A percentile compares a stretch with the other conserved stretches of the same genome.
These are phyloP conservation scores for Mystacornis crossleyi DNA, from an alignment of 2,113 vertebrate species.

Conservation along the genomic window DNA sequence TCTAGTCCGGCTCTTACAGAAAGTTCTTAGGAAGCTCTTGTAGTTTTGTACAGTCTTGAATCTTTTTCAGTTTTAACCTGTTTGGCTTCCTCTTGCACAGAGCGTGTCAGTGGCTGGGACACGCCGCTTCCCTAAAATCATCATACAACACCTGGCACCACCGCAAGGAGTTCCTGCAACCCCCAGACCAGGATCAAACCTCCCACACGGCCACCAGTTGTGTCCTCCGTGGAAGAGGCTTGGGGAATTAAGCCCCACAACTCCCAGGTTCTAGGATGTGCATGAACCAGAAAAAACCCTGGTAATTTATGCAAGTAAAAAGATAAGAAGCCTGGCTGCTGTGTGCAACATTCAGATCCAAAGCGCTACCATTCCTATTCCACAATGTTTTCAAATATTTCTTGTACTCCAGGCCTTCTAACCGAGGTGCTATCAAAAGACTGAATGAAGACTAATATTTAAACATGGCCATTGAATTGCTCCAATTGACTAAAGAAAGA, in stretches of 20 bases:
- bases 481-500: not conserved
- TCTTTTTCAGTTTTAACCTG: not conserved
- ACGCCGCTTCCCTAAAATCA: fast-evolving
- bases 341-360: not conserved
- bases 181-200: not conserved
- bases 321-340: not conserved
- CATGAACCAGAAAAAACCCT: not conserved
- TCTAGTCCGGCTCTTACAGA: not conserved
- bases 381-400: not conserved
- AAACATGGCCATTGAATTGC: not conserved
- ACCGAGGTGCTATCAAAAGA: not conserved
- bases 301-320: not conserved
- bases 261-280: not conserved
- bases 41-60: not conserved
- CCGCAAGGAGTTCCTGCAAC: not conserved
- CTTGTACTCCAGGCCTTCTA: not conserved
- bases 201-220: fast-evolving
- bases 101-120: not conserved
- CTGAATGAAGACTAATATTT: not conserved
- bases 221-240: not conserved
- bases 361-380: not conserved
- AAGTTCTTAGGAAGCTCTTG: not conserved
- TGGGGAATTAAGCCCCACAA: not conserved
- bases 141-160: not conserved
- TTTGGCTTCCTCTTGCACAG: not conserved